A percentile compares a stretch with the other conserved stretches of the same genome.
Conservation (phyloP, 2,888 invertebrate genomes). For the Protonemura montana region DNA sequence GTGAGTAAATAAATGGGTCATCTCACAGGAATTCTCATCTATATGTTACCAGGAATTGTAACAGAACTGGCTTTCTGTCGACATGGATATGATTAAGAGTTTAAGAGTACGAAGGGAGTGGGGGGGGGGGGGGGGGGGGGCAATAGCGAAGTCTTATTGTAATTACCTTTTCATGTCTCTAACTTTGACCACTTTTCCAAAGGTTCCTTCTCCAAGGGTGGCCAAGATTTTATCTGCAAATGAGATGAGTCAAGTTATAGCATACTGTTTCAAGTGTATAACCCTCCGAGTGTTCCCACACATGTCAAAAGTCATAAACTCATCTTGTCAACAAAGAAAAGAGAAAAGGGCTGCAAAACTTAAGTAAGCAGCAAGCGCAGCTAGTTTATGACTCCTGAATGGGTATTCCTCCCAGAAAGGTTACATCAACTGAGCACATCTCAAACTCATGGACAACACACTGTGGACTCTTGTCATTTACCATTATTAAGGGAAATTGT, state of each 20-base stretch:
- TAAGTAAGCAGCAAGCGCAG: neutral
- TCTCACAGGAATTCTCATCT: too few relatives aligned
- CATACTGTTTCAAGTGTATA: neutral
- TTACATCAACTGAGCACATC: neutral
- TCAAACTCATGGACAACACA: too few relatives aligned
- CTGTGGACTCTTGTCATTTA: neutral
- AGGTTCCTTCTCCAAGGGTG: constrained; percentile 99
- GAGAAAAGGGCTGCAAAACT: neutral
- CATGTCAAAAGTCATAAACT: neutral
- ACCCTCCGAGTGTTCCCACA: neutral
- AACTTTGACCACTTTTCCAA: constrained; percentile 99
- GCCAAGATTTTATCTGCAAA: constrained; percentile 97
- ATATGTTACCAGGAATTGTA: too few relatives aligned
- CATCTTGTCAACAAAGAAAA: constrained; percentile 60
- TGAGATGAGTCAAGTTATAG: constrained; percentile 39
- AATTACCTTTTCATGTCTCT: constrained; percentile 94
- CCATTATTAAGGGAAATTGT: neutral
- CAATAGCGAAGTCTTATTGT: constrained; percentile 26
- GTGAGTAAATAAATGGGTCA: too few relatives aligned
- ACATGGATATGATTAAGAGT: too few relatives aligned
- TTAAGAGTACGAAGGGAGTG: too few relatives aligned
- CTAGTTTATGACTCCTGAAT: neutral
- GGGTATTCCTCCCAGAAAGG: neutral
- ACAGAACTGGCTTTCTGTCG: too few relatives aligned
- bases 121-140: too few relatives aligned